Evolutionary conservation across 2,113 vertebrate genomes (phyloP), one percentile per base, ranked within the genome.

Genomic region (Mustelus asterias): DNA sequence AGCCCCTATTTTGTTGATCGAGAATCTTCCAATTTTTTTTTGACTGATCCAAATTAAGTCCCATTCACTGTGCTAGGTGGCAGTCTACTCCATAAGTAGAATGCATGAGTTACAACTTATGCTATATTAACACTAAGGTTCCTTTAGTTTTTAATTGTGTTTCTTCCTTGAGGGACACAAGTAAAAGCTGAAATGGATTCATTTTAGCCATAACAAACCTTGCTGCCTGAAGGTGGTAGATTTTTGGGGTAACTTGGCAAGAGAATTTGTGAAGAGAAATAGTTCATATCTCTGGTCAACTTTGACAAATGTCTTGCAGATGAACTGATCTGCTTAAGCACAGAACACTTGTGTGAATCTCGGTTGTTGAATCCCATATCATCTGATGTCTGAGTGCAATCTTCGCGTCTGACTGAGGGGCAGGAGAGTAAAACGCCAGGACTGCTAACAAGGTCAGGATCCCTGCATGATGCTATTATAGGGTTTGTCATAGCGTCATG

Each of bases 1-100:
- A 70, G 67, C 44, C 22, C 94, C 54, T 95, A 72, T 95, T 95
- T 54, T 95, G 94, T 95, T 95, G 69, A 76, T 33, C 22, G 58
- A 33, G 54, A 10, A 89, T 33, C 44, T 54, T 90, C 58, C 29
- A 16, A 33, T 26, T 95, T 11, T 76, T 76, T 41, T 94, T 54
- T 76, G 65, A 48, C 70, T 70, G 67, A 44, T 95, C 44, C 11
- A 95, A 33, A 29, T 72, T 44, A 95, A 44, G 3, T 95, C 37
- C 67, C 37, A 44, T 54, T 72, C 69, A 33, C 69, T 48, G 24
- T 95, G 67, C 94, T 95, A 70, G 94, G 94, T 95, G 94, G 94
- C 94, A 94, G 92, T 94, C 92, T 94, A 69, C 20, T 13, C 92
- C 60, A 69, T 44, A 94, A 69, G 22, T 70, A 69, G 37, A 22